phyloP scores from a whole-genome alignment of 2,888 invertebrate species.

The Scelioninae gen. 2 region DNA sequence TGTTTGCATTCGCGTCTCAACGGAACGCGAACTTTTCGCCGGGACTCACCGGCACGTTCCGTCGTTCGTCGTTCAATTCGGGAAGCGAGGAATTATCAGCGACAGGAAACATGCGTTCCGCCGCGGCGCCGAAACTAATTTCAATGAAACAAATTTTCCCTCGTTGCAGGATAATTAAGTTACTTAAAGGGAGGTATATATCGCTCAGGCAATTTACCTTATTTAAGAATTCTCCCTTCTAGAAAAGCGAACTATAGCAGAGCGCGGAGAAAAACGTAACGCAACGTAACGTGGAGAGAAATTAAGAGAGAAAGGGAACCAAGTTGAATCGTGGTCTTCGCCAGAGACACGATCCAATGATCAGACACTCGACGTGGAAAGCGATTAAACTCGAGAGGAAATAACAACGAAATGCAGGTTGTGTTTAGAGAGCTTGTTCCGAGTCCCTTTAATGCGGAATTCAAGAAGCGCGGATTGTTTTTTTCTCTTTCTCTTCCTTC shows the following conservation, averaged over 20 bases:
- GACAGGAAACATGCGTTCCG: too few species aligned
- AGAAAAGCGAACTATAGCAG: conserved; percentile 24
- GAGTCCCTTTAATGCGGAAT: conserved; percentile 43
- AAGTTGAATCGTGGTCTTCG: conserved; percentile 63
- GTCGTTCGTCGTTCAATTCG: too few species aligned
- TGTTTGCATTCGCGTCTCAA: too few species aligned
- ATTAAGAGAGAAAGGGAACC: conserved; percentile 57
- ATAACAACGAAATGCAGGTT: conserved; percentile 53
- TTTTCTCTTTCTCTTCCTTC: conserved; percentile 19
- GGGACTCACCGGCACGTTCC: too few species aligned
- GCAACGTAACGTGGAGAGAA: conserved; percentile 51
- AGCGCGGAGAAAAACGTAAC: conserved; percentile 47
- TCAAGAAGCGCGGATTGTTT: conserved; percentile 36
- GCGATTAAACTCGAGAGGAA: conserved; percentile 63
- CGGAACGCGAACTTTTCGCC: too few species aligned
- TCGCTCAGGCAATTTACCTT: conserved; percentile 43
- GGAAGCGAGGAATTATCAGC: too few species aligned
- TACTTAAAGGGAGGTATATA: conserved; percentile 42
- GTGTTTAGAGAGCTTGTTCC: conserved; percentile 53
- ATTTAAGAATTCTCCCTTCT: conserved; percentile 51
- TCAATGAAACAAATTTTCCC: conserved; percentile 32
- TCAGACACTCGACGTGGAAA: conserved; percentile 60
- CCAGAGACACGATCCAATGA: conserved; percentile 60
- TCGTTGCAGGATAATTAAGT: conserved; percentile 43
- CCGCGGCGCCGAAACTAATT: conserved; percentile 19